phyloP scores from a whole-genome alignment of 2,797 vertebrate genomes.

The Amblyopsis hoosieri region DNA sequence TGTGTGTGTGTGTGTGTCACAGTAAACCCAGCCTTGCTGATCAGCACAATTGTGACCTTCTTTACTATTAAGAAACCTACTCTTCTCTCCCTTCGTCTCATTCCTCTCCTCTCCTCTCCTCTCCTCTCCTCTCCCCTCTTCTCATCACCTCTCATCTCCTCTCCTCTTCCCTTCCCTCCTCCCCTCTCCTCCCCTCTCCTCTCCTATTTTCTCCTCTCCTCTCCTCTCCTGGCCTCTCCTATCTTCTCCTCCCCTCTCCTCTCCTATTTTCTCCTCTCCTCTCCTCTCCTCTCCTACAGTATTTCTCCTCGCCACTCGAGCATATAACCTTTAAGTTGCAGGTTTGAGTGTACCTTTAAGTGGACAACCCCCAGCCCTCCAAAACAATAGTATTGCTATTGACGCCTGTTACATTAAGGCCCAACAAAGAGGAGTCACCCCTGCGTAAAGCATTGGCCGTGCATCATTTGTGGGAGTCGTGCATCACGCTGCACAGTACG shows the following conservation, averaged over 20 bases:
- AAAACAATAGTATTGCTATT: too few species aligned
- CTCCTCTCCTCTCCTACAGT: constrained; percentile 5
- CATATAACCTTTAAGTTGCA: constrained; percentile 16
- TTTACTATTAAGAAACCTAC: constrained; percentile 56
- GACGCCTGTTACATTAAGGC: too few species aligned
- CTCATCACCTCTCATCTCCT: neutral
- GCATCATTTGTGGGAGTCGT: constrained; percentile 27
- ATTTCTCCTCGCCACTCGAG: constrained; percentile 6
- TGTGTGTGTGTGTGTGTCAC: constrained; percentile 24
- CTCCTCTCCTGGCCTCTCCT: too few species aligned
- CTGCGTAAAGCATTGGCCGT: constrained; percentile 20
- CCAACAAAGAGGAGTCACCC: neutral
- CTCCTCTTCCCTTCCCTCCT: constrained; percentile 19
- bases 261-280: neutral
- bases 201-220: neutral
- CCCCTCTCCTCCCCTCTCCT: constrained; percentile 5
- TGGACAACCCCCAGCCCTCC: too few species aligned
- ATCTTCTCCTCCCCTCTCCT: too few species aligned
- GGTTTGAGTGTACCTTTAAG: too few species aligned
- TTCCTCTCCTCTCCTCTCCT: constrained; percentile 1
- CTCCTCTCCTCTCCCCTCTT: neutral
- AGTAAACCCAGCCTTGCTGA: constrained; percentile 46
- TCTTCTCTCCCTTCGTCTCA: constrained; percentile 25
- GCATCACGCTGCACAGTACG: constrained; percentile 35
- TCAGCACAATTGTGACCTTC: constrained; percentile 70